These are phyloP conservation scores for Maniola jurtina DNA, from an alignment of 1,140 invertebrate species.

Conservation along the genomic window DNA sequence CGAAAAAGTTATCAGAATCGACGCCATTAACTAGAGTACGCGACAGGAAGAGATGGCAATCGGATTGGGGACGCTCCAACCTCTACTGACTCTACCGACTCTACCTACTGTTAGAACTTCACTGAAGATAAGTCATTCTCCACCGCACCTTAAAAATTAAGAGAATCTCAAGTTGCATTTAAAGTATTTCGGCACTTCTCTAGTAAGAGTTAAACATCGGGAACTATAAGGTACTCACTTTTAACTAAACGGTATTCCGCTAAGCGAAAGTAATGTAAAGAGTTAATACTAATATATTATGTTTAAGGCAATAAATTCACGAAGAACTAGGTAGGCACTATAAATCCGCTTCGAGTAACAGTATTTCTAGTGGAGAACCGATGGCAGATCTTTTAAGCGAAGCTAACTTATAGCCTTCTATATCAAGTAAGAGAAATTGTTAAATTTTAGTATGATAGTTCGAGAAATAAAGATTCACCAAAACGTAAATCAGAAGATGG, in stretches of 20 bases:
- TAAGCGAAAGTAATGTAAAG: constrained; percentile 1
- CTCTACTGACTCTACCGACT: no score
- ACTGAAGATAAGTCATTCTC: no score
- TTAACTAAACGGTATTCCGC: neutral
- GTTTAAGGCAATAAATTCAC: constrained; percentile 22
- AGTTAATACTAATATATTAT: constrained; percentile 3
- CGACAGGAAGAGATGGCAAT: no score
- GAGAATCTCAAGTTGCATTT: no score
- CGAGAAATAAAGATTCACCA: neutral
- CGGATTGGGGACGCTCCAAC: no score
- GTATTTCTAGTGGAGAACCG: constrained; percentile 26
- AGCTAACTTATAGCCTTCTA: constrained; percentile 25
- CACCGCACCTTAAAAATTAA: no score
- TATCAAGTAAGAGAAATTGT: constrained; percentile 13
- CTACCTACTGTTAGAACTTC: no score
- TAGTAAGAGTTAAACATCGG: no score
- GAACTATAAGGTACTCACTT: no score
- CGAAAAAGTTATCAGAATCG: no score
- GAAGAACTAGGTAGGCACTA: constrained; percentile 20
- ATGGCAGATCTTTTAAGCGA: constrained; percentile 29
- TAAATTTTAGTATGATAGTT: neutral
- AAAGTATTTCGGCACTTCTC: no score
- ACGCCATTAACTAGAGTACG: no score
- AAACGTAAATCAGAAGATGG: neutral
- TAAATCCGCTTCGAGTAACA: constrained; percentile 26